These are phyloP conservation scores for Lasioglossum figueresi DNA, from an alignment of 2,888 invertebrate genomes.

Conservation along the genomic window DNA sequence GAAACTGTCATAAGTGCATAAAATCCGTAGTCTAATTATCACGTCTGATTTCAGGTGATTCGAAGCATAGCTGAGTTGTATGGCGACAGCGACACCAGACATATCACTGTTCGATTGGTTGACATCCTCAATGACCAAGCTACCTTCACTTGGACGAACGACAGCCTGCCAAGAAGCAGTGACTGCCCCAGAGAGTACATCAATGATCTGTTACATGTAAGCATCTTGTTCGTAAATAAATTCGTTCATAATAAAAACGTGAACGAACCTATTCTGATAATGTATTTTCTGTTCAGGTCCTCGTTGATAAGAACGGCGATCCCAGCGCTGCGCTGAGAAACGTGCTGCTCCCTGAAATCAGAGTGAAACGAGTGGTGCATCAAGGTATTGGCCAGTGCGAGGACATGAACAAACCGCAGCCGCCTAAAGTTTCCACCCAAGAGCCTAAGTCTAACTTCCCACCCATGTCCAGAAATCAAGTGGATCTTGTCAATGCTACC, in stretches of 20 bases:
- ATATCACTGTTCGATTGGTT: constrained; percentile 89
- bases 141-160: constrained; percentile 94
- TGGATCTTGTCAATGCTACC: constrained; percentile 92
- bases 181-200: constrained; percentile 92
- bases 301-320: constrained; percentile 86
- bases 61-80: constrained; percentile 83
- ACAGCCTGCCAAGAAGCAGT: constrained; percentile 89
- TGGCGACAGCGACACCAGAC: constrained; percentile 86
- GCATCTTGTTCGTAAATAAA: constrained; percentile 57
- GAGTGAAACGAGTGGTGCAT: constrained; percentile 88
- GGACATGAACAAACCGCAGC: constrained; percentile 83
- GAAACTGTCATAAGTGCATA: no score
- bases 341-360: constrained; percentile 88
- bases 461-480: constrained; percentile 92
- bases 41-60: constrained; percentile 72
- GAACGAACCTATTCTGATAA: not conserved
- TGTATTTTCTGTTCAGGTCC: constrained; percentile 75
- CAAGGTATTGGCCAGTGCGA: constrained; percentile 89
- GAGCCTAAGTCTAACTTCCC: constrained; percentile 88
- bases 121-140: constrained; percentile 88
- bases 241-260: not conserved
- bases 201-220: constrained; percentile 88
- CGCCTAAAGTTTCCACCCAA: constrained; percentile 85
- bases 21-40: no score
- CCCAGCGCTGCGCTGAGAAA: constrained; percentile 87